phyloP scores from a whole-genome alignment of 53 echinoderm and acorn worm species.

The Antedon mediterranea region DNA sequence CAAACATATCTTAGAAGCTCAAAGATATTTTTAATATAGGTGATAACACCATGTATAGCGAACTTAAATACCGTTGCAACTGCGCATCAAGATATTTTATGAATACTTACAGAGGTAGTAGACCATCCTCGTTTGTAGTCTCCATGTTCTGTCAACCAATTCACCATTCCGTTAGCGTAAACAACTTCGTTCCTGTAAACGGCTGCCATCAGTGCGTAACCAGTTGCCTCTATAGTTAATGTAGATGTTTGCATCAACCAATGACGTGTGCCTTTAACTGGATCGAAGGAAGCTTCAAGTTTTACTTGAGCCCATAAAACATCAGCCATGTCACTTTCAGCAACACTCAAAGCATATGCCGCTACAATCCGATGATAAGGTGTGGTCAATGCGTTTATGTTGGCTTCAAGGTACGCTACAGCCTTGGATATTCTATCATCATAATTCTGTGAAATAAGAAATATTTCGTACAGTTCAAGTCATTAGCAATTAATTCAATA shows the following conservation, averaged over 20 bases:
- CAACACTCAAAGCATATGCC: background rate
- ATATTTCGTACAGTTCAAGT: too few species aligned
- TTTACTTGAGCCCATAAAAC: background rate
- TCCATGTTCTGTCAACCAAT: background rate
- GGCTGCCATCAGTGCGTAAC: background rate
- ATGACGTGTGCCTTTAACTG: background rate
- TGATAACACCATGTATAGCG: too few species aligned
- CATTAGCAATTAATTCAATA: too few species aligned
- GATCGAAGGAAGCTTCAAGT: background rate
- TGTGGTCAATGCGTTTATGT: background rate
- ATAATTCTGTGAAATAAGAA: background rate
- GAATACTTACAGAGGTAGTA: background rate
- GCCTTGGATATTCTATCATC: background rate
- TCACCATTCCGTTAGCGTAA: background rate
- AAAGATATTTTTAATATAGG: too few species aligned
- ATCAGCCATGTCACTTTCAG: background rate
- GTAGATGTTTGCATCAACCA: background rate
- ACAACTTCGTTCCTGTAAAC: background rate
- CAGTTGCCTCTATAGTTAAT: background rate
- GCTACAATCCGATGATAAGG: background rate
- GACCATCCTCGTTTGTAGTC: background rate
- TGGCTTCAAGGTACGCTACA: background rate
- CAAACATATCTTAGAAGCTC: too few species aligned
- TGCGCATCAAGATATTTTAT: too few species aligned
- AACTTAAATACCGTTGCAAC: too few species aligned